Conservation (phyloP, 2,797 vertebrate species). For the Diplodus puntazzo region DNA sequence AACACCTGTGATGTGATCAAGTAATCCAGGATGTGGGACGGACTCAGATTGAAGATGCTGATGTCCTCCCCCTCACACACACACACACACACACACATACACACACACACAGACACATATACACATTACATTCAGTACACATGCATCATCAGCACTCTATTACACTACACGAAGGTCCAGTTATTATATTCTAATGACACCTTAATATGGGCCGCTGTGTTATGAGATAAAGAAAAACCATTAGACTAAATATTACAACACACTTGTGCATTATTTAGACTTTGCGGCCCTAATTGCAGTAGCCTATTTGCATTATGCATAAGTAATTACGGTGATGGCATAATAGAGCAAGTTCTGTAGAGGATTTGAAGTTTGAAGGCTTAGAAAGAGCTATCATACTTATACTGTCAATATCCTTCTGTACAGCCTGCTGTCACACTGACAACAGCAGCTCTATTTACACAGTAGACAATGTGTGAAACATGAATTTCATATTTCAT, state of each 20-base stretch:
- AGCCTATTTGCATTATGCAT: slow-evolving; percentile 58
- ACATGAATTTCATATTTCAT: neutral
- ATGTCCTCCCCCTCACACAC: neutral
- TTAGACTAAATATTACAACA: slow-evolving; percentile 61
- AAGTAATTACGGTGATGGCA: slow-evolving; percentile 53
- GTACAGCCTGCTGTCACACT: neutral
- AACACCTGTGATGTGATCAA: neutral
- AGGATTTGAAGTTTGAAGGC: slow-evolving; percentile 13
- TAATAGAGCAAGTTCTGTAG: slow-evolving; percentile 25
- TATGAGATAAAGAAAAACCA: slow-evolving; percentile 61
- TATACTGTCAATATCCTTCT: neutral
- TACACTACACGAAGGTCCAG: slow-evolving; percentile 30
- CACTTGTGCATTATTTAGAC: slow-evolving; percentile 65
- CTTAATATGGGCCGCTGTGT: slow-evolving; percentile 46
- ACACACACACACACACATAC: slow-evolving; percentile 5
- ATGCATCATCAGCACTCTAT: slow-evolving; percentile 19
- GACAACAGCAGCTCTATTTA: neutral
- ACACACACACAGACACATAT: slow-evolving; percentile 14
- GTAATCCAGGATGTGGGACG: slow-evolving; percentile 38
- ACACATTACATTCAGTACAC: neutral
- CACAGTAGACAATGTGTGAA: neutral
- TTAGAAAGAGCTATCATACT: slow-evolving; percentile 29
- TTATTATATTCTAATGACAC: slow-evolving; percentile 62
- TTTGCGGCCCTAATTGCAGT: slow-evolving; percentile 52
- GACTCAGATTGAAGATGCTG: neutral